Percentiles rank a stretch among this genome's conserved stretches.
Conservation (phyloP, 1,140 invertebrate species). For the Cherax destructor region DNA sequence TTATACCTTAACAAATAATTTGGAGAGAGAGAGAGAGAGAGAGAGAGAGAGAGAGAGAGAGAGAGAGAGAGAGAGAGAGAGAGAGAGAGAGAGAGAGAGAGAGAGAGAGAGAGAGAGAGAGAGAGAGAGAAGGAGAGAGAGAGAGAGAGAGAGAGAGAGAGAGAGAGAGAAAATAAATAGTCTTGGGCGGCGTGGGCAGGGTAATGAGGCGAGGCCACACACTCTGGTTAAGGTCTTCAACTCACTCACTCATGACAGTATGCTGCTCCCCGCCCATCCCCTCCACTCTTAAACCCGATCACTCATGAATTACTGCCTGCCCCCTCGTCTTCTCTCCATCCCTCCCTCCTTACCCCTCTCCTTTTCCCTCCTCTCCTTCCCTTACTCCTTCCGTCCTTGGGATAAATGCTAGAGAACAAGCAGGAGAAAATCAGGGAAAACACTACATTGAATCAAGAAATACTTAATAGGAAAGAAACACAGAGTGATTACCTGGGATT, state of each 20-base stretch:
- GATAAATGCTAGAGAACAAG: too few relatives aligned
- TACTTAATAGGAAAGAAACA: too few relatives aligned
- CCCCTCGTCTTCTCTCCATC: background rate
- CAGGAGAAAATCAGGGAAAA: too few relatives aligned
- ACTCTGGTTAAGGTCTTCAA: background rate
- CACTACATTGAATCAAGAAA: too few relatives aligned
- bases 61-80: background rate
- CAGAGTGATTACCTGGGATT: too few relatives aligned
- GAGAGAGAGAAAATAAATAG: background rate
- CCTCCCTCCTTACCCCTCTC: background rate
- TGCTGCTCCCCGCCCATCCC: background rate
- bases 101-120: background rate
- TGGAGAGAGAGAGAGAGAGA: background rate
- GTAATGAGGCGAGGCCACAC: background rate
- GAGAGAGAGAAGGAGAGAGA: background rate
- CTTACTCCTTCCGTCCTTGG: too few relatives aligned
- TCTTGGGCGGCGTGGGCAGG: background rate
- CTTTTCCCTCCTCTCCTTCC: background rate
- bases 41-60: background rate
- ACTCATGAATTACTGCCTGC: constrained; percentile 23
- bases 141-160: background rate
- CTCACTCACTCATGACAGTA: constrained; percentile 24
- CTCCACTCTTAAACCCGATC: constrained; percentile 21
- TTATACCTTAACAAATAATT: too few relatives aligned
- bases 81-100: background rate